Percentiles rank a stretch among this genome's conserved stretches.
Evolutionary conservation across 2,113 vertebrate species (phyloP).

Genomic region (Colistium nudipinnis): DNA sequence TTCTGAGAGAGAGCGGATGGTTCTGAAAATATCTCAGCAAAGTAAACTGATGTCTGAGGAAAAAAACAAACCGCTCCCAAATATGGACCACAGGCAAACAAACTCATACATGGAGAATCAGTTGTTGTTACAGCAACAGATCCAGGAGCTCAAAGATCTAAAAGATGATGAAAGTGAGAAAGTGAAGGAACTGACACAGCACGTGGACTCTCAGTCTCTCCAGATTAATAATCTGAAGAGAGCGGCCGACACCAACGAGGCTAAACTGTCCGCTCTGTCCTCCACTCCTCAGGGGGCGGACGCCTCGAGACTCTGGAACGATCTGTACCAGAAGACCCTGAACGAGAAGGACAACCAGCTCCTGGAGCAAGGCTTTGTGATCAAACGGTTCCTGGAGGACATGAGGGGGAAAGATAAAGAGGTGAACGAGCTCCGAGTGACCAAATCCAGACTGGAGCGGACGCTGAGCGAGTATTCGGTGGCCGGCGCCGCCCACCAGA

Average conservation of each 20-base stretch:
- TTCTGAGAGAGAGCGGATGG: conserved; percentile 77
- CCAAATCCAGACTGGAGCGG: conserved; percentile 75
- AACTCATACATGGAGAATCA: conserved; percentile 71
- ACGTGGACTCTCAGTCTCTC: conserved; percentile 71
- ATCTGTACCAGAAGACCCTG: conserved; percentile 80
- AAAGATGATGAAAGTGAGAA: conserved; percentile 67
- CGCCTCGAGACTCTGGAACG: conserved; percentile 79
- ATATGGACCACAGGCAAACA: conserved; percentile 68
- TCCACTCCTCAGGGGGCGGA: conserved; percentile 77
- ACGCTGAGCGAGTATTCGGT: conserved; percentile 79
- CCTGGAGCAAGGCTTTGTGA: conserved; percentile 79
- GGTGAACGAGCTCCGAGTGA: conserved; percentile 77
- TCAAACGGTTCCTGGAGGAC: conserved; percentile 80
- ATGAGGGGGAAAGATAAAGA: conserved; percentile 74
- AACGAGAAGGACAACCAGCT: conserved; percentile 85
- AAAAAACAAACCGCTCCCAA: conserved; percentile 53
- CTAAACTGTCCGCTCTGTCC: conserved; percentile 79
- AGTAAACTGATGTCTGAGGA: conserved; percentile 66
- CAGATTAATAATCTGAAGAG: conserved; percentile 79
- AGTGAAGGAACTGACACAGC: conserved; percentile 67
- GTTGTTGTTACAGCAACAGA: conserved; percentile 71
- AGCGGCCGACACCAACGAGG: conserved; percentile 76
- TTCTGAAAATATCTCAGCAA: conserved; percentile 68
- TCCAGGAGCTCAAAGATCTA: conserved; percentile 64
- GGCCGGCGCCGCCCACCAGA: conserved; percentile 73